phyloP scores from a whole-genome alignment of 2,113 vertebrate genomes.

The Diglossa brunneiventris region DNA sequence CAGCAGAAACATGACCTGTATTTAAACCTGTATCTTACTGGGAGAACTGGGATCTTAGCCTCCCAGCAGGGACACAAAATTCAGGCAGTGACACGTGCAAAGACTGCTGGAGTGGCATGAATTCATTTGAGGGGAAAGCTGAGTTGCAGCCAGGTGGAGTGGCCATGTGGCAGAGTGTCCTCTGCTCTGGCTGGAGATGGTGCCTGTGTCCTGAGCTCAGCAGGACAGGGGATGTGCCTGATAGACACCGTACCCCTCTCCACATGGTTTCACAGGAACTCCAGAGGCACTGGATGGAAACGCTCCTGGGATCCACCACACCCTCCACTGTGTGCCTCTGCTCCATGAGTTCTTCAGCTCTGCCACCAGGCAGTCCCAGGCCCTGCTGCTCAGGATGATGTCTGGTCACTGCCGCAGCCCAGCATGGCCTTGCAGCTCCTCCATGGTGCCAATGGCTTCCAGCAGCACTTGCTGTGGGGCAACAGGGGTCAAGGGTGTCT shows the following conservation, averaged over 20 bases:
- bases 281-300: background rate
- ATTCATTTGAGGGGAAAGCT: background rate
- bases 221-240: background rate
- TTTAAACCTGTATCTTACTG: background rate
- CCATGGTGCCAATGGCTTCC: fast-evolving
- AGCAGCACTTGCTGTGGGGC: fast-evolving
- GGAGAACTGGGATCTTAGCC: background rate
- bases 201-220: background rate
- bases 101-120: background rate
- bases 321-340: background rate
- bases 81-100: background rate
- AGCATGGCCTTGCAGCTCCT: background rate
- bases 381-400: background rate
- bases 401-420: background rate
- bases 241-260: background rate
- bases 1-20: background rate
- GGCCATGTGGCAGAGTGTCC: background rate
- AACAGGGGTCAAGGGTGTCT: background rate
- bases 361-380: background rate
- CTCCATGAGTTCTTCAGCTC: background rate
- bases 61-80: background rate
- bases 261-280: background rate
- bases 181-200: background rate
- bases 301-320: background rate
- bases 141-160: background rate